Evolutionary conservation across 2,797 vertebrate species (phyloP).

Genomic region (Semotilus atromaculatus): DNA sequence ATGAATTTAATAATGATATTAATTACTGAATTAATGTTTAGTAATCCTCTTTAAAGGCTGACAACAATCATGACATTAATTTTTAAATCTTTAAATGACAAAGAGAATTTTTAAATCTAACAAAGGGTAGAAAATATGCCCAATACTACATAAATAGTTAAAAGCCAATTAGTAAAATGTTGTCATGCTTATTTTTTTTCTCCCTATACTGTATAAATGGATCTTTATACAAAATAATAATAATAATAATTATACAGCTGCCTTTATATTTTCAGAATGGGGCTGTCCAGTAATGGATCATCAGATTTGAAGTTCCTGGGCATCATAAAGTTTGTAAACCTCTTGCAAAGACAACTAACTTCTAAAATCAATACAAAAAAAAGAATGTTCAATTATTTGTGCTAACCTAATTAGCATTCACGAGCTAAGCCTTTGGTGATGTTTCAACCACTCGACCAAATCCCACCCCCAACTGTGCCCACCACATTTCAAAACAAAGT

Average conservation of each 20-base stretch:
- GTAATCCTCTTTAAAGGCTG: too few relatives aligned
- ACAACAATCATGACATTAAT: too few relatives aligned
- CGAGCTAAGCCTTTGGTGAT: not conserved
- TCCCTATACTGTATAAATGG: not conserved
- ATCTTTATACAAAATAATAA: not conserved
- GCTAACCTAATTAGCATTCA: slow-evolving; percentile 20
- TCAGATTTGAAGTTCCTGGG: not conserved
- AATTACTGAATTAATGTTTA: too few relatives aligned
- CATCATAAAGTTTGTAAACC: not conserved
- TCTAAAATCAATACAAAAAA: not conserved
- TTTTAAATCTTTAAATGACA: too few relatives aligned
- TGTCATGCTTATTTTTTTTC: not conserved
- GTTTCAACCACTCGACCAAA: slow-evolving; percentile 1
- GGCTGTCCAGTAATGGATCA: not conserved
- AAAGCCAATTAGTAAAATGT: not conserved
- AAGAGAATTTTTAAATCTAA: not conserved
- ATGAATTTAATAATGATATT: too few relatives aligned
- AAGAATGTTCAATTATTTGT: not conserved
- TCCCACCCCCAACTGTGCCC: slow-evolving; percentile 4
- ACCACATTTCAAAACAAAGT: slow-evolving; percentile 5
- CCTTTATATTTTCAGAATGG: not conserved
- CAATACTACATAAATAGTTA: not conserved
- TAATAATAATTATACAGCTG: too few relatives aligned
- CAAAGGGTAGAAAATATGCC: not conserved
- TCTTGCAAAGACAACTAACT: not conserved